These are phyloP conservation scores for Vireo griseus DNA, from an alignment of 2,797 vertebrate genomes.

Conservation along the genomic window DNA sequence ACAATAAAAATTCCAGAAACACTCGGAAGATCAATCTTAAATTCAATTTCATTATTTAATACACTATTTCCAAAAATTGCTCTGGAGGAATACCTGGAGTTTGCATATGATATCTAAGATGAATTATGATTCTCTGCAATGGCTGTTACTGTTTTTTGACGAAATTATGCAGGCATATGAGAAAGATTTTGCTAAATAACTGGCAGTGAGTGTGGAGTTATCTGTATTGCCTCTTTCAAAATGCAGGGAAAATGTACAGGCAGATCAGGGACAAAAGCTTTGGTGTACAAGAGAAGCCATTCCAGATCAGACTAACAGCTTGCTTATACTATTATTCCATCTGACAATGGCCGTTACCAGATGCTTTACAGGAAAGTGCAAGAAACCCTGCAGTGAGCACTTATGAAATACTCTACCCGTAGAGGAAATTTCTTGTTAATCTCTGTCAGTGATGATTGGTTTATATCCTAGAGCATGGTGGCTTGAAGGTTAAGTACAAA, in stretches of 20 bases:
- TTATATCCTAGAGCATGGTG: constrained; percentile 19
- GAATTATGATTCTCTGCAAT: background rate
- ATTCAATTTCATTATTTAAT: background rate
- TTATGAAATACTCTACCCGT: background rate
- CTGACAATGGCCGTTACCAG: constrained; percentile 22
- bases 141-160: background rate
- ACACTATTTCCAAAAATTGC: background rate
- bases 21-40: background rate
- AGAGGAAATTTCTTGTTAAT: constrained; percentile 57
- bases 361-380: constrained; percentile 31
- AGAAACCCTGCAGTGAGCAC: constrained; percentile 34
- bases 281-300: background rate
- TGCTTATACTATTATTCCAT: constrained; percentile 6
- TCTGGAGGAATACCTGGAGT: background rate
- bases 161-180: background rate
- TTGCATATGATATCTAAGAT: background rate
- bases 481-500: constrained; percentile 40
- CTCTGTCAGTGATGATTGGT: constrained; percentile 37
- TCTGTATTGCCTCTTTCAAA: background rate
- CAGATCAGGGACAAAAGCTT: constrained; percentile 6
- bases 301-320: constrained; percentile 28
- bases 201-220: background rate
- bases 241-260: background rate
- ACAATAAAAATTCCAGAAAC: background rate
- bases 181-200: background rate